A percentile compares a stretch with the other conserved stretches of the same genome.
These are phyloP conservation scores for Smutsia temminckii DNA, from an alignment of 2,797 vertebrate genomes.

Conservation along the genomic window DNA sequence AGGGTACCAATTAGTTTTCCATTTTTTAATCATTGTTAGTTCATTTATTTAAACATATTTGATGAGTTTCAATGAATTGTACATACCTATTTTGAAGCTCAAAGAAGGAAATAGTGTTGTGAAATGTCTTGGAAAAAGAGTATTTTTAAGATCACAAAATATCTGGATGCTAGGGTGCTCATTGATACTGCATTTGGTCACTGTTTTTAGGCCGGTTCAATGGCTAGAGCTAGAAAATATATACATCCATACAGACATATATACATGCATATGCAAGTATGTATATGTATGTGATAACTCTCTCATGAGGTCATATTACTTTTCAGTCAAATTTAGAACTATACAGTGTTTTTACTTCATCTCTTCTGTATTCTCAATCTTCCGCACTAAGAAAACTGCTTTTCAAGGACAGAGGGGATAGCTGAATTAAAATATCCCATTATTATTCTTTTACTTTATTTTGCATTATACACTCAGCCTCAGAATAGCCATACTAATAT, in stretches of 20 bases:
- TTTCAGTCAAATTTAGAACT: neutral
- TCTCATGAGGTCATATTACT: neutral
- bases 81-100: neutral
- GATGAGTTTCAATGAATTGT: neutral
- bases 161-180: neutral
- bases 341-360: neutral
- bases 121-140: neutral
- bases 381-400: neutral
- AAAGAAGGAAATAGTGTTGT: neutral
- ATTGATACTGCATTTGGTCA: neutral
- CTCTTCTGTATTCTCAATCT: neutral
- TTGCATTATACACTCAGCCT: neutral
- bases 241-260: neutral
- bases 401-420: neutral
- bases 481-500: neutral
- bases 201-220: neutral
- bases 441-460: neutral
- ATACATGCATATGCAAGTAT: neutral
- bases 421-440: neutral
- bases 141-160: neutral
- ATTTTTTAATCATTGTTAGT: neutral
- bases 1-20: neutral
- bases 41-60: constrained; percentile 18
- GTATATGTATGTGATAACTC: neutral
- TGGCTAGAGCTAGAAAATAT: neutral